Evolutionary conservation across 2,888 invertebrate genomes (phyloP).

Genomic region (Caenorhabditis zanzibari): DNA sequence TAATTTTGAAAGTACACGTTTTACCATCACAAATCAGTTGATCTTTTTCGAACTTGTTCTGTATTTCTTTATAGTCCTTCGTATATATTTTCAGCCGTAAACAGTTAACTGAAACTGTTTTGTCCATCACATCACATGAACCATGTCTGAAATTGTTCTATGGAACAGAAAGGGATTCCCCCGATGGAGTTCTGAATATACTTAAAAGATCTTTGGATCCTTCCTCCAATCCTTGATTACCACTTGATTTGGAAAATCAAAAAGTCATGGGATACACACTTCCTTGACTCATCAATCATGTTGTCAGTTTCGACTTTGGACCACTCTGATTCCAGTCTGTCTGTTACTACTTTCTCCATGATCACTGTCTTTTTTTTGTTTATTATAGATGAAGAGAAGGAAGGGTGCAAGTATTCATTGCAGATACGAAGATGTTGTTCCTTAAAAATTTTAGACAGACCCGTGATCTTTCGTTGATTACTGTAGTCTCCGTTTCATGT

Average conservation of each 20-base stretch:
- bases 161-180: conserved; percentile 13
- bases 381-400: conserved; percentile 1
- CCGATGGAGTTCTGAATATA: neutral
- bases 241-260: conserved; percentile 11
- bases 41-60: conserved; percentile 2
- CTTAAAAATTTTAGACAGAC: conserved; percentile 15
- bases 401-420: conserved; percentile 41
- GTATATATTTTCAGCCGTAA: neutral
- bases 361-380: conserved; percentile 27
- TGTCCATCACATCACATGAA: neutral
- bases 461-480: conserved; percentile 31
- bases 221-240: conserved; percentile 3
- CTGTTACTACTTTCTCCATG: conserved; percentile 18
- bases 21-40: conserved; percentile 21
- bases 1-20: conserved; percentile 9
- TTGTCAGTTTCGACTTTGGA: conserved; percentile 37
- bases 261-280: conserved; percentile 50
- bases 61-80: neutral
- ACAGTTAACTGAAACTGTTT: conserved; percentile 8
- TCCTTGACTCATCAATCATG: conserved; percentile 51
- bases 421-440: neutral
- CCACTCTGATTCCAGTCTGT: conserved; percentile 48
- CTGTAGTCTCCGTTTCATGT: conserved; percentile 23
- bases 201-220: neutral
- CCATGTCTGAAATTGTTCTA: neutral